Evolutionary conservation across 2,888 invertebrate genomes (phyloP), one percentile per base, ranked within the genome.

Genomic region (Heliconius charithonia): DNA sequence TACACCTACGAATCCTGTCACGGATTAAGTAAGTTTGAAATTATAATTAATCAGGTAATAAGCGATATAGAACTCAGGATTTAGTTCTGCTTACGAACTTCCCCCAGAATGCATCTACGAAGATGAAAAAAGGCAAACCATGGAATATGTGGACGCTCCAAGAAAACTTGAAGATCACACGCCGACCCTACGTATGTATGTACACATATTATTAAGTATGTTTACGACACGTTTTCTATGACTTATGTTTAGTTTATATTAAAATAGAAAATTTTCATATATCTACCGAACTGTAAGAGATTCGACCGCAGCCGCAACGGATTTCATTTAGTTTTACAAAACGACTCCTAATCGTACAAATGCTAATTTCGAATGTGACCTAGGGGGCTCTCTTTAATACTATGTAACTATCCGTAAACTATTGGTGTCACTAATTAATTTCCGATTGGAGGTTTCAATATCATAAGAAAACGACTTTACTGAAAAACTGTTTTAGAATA

Each of bases 261-360:
- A 94, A 94, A 94, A 94, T 94, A 94, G 91, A 94, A 94, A 94
- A 93, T 93, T 92, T 92, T 10, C 86, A 92, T 92, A 92, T 91
- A 92, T 87, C 92, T 93, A 93, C 89, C 90, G 86, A 90, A 91
- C 87, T 89, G 92, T 88, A 87, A 90, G 94, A 94, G 94, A 93
- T 94, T 93, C 94, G 88, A 89, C 89, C 89, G 87, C 66, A 73
- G 65, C 66, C 78, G 73, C 76, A 80, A 80, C 82, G 81, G 78
- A 56, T 73, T 78, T 82, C 87, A 86, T 89, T 86, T 84, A 85
- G 85, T 85, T 88, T 88, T 91, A 92, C 87, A 93, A 93, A 93
- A 93, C 87, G 91, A 90, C 89, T 91, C 91, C 19, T 93, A 92
- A 90, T 90, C 88, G 89, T 93, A 93, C 91, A 93, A 94, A 94